Evolutionary conservation across 2,113 vertebrate genomes (phyloP).

Genomic region (Toxotes jaculatrix): DNA sequence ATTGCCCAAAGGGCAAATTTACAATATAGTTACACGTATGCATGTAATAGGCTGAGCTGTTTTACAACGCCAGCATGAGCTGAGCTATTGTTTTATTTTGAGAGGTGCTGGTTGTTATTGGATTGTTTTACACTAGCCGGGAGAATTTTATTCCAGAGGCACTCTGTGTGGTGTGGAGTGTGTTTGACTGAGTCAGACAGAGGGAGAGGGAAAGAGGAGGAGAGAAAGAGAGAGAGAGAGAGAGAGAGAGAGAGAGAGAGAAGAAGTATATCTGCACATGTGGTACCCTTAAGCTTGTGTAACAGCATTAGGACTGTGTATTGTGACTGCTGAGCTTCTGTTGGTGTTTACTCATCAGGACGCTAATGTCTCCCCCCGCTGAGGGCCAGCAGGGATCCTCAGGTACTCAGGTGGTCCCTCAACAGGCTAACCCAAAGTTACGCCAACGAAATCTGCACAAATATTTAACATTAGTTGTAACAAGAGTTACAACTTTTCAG

Average conservation of each 20-base stretch:
- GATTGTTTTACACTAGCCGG: constrained; percentile 76
- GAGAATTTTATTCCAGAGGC: constrained; percentile 69
- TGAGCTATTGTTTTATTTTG: constrained; percentile 76
- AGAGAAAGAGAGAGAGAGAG: constrained; percentile 18
- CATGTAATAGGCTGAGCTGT: constrained; percentile 64
- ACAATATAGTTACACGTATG: constrained; percentile 64
- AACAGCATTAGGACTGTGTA: constrained; percentile 9
- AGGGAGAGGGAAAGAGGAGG: constrained; percentile 10
- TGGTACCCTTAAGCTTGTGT: constrained; percentile 20
- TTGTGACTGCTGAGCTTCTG: constrained; percentile 33
- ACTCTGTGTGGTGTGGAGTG: constrained; percentile 49
- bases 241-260: constrained; percentile 30
- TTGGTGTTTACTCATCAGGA: constrained; percentile 67
- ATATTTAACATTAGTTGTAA: neutral
- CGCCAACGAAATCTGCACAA: neutral
- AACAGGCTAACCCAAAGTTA: constrained; percentile 15
- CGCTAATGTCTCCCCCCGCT: constrained; percentile 51
- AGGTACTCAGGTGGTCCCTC: constrained; percentile 24
- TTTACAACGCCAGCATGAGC: constrained; percentile 72
- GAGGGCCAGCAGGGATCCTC: constrained; percentile 54
- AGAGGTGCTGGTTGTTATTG: constrained; percentile 75
- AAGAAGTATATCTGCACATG: neutral
- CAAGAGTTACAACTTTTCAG: neutral
- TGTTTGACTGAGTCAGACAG: constrained; percentile 46
- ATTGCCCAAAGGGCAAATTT: constrained; percentile 69